A percentile compares a stretch with the other conserved stretches of the same genome.
phyloP scores from a whole-genome alignment of 2,797 vertebrate genomes.

The Smutsia temminckii region DNA sequence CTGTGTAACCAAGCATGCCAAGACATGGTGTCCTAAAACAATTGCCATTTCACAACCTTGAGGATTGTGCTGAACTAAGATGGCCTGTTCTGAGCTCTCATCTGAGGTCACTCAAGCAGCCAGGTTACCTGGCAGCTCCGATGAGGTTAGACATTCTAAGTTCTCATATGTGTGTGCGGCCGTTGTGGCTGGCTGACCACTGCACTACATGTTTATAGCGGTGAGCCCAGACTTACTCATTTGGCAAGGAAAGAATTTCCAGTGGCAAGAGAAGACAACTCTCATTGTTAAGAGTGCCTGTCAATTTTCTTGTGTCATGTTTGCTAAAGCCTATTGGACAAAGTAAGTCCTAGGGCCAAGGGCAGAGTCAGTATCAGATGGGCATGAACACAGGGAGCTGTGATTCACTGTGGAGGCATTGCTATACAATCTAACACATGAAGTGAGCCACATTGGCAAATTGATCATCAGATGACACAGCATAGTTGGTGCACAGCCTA shows the following conservation, averaged over 20 bases:
- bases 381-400: not conserved
- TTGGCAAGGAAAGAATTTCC: not conserved
- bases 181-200: not conserved
- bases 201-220: not conserved
- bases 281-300: not conserved
- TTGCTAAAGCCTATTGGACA: not conserved
- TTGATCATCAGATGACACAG: not conserved
- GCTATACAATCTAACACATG: not conserved
- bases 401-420: rapidly evolving
- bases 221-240: not conserved
- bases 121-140: not conserved
- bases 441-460: not conserved
- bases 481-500: not conserved
- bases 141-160: not conserved
- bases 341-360: not conserved
- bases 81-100: not conserved
- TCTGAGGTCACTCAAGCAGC: not conserved
- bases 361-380: not conserved
- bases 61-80: not conserved
- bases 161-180: not conserved
- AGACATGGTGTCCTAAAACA: not conserved
- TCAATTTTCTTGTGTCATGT: not conserved
- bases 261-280: not conserved
- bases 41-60: not conserved
- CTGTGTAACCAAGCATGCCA: not conserved